Conservation (phyloP, 2,113 vertebrate genomes). For the Mugil cephalus region DNA sequence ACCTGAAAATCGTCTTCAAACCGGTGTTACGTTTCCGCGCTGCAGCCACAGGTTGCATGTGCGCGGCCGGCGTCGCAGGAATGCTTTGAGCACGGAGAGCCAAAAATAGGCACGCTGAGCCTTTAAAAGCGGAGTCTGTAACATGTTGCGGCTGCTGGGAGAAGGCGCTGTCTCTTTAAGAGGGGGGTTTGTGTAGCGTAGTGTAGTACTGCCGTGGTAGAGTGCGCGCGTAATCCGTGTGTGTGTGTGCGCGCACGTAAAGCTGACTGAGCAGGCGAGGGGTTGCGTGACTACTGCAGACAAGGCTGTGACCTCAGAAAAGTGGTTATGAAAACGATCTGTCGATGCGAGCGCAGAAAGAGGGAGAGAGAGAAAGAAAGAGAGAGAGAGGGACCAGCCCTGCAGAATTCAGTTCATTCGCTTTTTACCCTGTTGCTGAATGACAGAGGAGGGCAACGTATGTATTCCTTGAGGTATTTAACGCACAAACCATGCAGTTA, state of each 20-base stretch:
- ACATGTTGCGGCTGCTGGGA: constrained; percentile 69
- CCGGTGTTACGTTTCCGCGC: constrained; percentile 37
- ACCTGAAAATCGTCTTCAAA: constrained; percentile 15
- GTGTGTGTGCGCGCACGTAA: constrained; percentile 52
- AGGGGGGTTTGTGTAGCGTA: constrained; percentile 56
- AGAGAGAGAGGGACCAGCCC: constrained; percentile 81
- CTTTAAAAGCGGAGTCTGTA: constrained; percentile 63
- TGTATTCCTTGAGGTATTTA: constrained; percentile 13
- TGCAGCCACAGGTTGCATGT: constrained; percentile 70
- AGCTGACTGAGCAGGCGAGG: constrained; percentile 82
- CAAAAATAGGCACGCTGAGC: constrained; percentile 78
- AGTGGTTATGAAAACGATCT: constrained; percentile 93
- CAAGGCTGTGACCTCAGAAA: constrained; percentile 90
- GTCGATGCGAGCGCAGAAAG: constrained; percentile 82
- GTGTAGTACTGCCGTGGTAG: constrained; percentile 66
- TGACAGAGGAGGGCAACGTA: constrained; percentile 20
- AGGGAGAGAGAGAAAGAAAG: constrained; percentile 66
- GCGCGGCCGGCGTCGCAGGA: constrained; percentile 37
- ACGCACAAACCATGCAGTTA: constrained; percentile 4
- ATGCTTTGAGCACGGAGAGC: constrained; percentile 49
- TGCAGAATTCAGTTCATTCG: constrained; percentile 81
- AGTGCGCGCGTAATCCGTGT: constrained; percentile 5
- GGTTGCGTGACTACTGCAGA: constrained; percentile 94
- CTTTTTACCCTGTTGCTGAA: constrained; percentile 34
- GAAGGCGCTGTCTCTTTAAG: constrained; percentile 83